Conservation (phyloP, 30 jellyfish, hydroid and myxozoan genomes). For the Pelagia noctiluca region DNA sequence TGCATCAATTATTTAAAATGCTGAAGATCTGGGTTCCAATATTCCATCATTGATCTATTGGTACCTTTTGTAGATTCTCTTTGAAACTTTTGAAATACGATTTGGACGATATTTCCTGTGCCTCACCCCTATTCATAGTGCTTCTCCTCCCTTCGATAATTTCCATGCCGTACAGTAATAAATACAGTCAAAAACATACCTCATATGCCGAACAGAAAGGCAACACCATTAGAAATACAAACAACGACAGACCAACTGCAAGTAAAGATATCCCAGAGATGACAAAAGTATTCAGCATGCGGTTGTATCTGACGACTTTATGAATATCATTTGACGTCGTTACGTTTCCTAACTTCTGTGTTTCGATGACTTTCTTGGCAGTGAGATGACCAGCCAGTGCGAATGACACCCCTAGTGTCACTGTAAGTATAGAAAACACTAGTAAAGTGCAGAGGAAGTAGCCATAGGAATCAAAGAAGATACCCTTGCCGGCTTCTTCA, state of each 20-base stretch:
- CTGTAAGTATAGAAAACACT: slow-evolving; percentile 30
- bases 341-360: not conserved
- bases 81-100: no score
- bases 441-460: slow-evolving; percentile 35
- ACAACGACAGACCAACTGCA: slow-evolving; percentile 59
- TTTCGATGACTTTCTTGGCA: slow-evolving; percentile 37
- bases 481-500: slow-evolving; percentile 7
- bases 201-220: slow-evolving; percentile 67
- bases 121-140: no score
- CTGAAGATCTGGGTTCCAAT: no score
- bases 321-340: slow-evolving; percentile 24
- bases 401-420: slow-evolving; percentile 56
- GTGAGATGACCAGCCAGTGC: slow-evolving; percentile 83
- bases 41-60: no score
- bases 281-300: slow-evolving; percentile 64
- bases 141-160: no score
- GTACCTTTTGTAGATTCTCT: no score
- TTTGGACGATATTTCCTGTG: no score
- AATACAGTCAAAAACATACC: no score
- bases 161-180: not conserved
- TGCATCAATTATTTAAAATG: no score
- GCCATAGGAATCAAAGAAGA: slow-evolving; percentile 35
- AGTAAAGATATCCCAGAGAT: slow-evolving; percentile 69
- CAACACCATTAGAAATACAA: slow-evolving; percentile 30
- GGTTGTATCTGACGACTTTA: slow-evolving; percentile 34